Evolutionary conservation across 2,888 invertebrate genomes (phyloP), one percentile per base, ranked within the genome.

Genomic region (Drosophila borborema): DNA sequence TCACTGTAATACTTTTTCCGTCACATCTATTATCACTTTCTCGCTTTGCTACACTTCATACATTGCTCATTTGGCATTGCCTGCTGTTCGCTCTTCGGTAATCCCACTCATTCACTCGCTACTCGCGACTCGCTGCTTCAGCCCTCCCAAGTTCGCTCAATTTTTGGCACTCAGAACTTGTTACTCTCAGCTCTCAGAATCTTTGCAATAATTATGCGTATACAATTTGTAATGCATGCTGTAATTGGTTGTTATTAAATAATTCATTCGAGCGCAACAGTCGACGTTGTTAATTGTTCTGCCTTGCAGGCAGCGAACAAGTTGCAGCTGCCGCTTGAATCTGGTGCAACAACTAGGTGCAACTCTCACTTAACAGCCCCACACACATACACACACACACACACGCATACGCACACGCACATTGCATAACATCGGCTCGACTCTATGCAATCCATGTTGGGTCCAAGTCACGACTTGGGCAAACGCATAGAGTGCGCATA

Each of bases 401-500:
- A 46, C 46, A 28, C 64, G 28, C 51, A 55, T 48, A 56, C 62
- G 28, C 53, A 34, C 45, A 72, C 72, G 63, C 65, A 66, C 20
- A 51, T 80, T 80, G 49, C 80, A 76, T 80, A 78, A 78, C 80
- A 38, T 43, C 61, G 23, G 40, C 43, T 53, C 31, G 28, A 58
- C 61, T 40, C 14, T 63, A 48, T 60, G 20, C 63, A 69, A 55
- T 70, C 53, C 28, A 28, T 67, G 51, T 46, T 34, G 60, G 48
- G 75, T 74, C 80, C 72, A 72, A 81, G 84, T 74, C 84, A 84
- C 84, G 89, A 89, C 82, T 81, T 79, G 81, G 64, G 72, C 65
- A 70, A 86, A 86, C 81, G 84, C 81, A 76, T 71, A 79, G 77
- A 82, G 86, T 86, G 83, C 88, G 83, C 83, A 83, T 89, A 84